Evolutionary conservation across 2,888 invertebrate genomes (phyloP).

Genomic region (Eristalis arbustorum): DNA sequence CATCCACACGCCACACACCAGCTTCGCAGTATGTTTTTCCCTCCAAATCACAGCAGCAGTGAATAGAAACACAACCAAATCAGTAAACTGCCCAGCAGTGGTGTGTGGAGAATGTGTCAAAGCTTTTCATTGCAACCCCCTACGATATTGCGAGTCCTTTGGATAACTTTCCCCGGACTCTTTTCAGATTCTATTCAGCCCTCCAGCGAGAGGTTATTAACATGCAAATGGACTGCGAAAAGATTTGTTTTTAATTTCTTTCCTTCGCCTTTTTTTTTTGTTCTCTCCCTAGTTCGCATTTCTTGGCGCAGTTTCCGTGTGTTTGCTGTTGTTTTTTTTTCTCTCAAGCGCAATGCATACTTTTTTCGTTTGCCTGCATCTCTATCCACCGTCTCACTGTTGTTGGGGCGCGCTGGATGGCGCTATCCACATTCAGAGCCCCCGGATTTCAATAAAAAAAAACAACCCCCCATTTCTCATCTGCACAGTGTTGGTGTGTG

Average conservation of each 20-base stretch:
- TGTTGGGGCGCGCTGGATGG: not conserved
- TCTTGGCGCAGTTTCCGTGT: constrained; percentile 4
- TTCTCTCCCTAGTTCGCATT: not conserved
- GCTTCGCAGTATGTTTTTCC: not conserved
- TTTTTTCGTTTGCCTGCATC: not conserved
- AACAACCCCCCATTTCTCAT: not conserved
- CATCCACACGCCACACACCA: not conserved
- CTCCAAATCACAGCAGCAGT: constrained; percentile 3
- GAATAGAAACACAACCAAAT: constrained; percentile 62
- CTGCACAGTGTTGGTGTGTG: not conserved
- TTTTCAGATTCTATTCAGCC: not conserved
- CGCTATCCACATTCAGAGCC: not conserved
- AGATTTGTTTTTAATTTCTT: not conserved
- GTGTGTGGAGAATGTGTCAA: constrained; percentile 24
- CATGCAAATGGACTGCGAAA: constrained; percentile 56
- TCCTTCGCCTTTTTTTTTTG: not conserved
- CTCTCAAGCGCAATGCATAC: constrained; percentile 6
- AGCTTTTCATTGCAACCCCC: constrained; percentile 37
- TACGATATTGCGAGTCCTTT: constrained; percentile 30
- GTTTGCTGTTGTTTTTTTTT: not conserved
- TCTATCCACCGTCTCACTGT: not conserved
- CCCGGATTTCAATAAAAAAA: not conserved
- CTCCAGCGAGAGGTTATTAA: constrained; percentile 57
- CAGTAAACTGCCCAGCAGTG: constrained; percentile 40
- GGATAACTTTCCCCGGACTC: constrained; percentile 4